Evolutionary conservation across 2,113 vertebrate genomes (phyloP), one percentile per base, ranked within the genome.

Genomic region (Upupa epops): DNA sequence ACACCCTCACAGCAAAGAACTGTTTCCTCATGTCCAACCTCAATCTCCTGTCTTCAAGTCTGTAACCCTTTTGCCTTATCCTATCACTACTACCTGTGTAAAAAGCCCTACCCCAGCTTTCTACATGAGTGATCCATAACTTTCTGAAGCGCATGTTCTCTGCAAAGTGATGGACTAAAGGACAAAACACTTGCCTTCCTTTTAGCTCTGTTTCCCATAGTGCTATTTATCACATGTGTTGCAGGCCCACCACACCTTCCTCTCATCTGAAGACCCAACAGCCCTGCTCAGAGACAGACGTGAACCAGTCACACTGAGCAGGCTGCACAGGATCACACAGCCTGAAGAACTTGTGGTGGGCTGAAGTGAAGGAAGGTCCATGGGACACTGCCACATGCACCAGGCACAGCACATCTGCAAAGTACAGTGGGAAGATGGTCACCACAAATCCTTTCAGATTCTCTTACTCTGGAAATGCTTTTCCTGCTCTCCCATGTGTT

Each of bases 401-500:
- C 15, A 78, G 49, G 51, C 8, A 4, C 0, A 26, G 40, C 37
- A 61, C 15, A 56, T 52, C 92, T 81, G 31, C 48, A 81, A 12
- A 56, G 13, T 26, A 1, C 77, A 64, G 48, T 21, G 36, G 61
- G 63, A 91, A 89, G 70, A 36, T 14, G 36, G 34, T 74, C 5
- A 3, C 31, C 49, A 45, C 55, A 65, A 74, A 31, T 49, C 55
- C n/a, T 54, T 74, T 87, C 66, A 85, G 71, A 49, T 68, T 72
- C 45, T 72, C 4, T 52, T 71, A 12, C 55, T 82, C 42, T 52
- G 76, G 54, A 66, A 81, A 51, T 51, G 40, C 20, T 83, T 91
- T 89, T 69, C 59, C 59, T 37, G 29, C n/a, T 54, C 63, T 83
- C 78, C 52, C 28, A 16, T 87, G 60, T 91, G 66, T 95, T 95